Conservation (phyloP, 2,888 invertebrate species). For the Stenodera caucasica region DNA sequence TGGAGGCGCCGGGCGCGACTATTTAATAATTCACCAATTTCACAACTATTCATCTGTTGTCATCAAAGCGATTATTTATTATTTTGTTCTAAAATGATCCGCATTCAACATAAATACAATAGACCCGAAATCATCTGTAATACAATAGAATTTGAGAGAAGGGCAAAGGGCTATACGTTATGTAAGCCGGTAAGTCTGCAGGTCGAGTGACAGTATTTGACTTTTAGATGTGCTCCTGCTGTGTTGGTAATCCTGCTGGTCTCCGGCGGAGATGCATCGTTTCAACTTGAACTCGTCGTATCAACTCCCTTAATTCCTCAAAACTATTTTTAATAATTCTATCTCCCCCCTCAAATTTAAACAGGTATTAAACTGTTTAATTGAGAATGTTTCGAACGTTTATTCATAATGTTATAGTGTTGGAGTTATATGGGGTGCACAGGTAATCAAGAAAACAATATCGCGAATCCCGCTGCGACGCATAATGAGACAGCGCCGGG, state of each 20-base stretch:
- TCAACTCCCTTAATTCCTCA: too few species aligned
- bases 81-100: background rate
- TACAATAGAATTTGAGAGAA: conserved; percentile 29
- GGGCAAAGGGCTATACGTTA: conserved; percentile 37
- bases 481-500: conserved; percentile 53
- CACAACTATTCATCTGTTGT: too few species aligned
- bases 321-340: conserved; percentile 13
- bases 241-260: conserved; percentile 45
- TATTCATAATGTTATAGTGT: conserved; percentile 8
- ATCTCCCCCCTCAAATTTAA: conserved; percentile 10
- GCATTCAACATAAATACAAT: conserved; percentile 18
- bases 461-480: conserved; percentile 54
- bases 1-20: background rate
- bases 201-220: conserved; percentile 56
- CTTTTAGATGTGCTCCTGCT: conserved; percentile 56
- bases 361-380: conserved; percentile 6
- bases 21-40: background rate
- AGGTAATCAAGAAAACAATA: conserved; percentile 59
- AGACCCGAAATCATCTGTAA: conserved; percentile 6
- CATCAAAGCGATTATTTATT: too few species aligned
- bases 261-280: conserved; percentile 8
- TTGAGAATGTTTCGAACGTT: conserved; percentile 16
- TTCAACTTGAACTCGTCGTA: conserved; percentile 8
- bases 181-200: conserved; percentile 41
- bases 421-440: conserved; percentile 32